Evolutionary conservation across 2,888 invertebrate species (phyloP).

Genomic region (Dioctria rufipes): DNA sequence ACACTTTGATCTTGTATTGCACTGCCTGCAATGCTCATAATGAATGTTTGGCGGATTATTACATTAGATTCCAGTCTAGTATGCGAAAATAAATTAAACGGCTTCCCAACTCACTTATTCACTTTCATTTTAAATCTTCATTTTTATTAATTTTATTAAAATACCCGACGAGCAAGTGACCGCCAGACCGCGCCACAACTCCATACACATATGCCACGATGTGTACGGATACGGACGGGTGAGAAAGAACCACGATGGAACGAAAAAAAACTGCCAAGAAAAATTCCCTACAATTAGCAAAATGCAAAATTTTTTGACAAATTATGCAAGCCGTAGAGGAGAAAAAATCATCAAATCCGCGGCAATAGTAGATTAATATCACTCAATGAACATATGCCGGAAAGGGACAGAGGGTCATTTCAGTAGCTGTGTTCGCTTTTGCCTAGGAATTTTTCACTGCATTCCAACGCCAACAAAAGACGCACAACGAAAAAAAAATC

Average conservation of each 20-base stretch:
- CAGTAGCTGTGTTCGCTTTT: conserved; percentile 17
- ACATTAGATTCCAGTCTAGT: conserved; percentile 13
- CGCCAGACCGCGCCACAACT: background rate
- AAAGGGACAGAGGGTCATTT: conserved; percentile 21
- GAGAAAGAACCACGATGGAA: background rate
- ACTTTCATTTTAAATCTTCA: conserved; percentile 34
- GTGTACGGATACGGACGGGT: background rate
- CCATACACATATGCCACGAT: background rate
- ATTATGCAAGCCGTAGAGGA: conserved; percentile 31
- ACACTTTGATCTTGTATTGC: background rate
- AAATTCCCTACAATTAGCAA: background rate
- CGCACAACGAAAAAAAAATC: conserved; percentile 16
- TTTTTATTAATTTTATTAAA: conserved; percentile 5
- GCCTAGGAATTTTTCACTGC: conserved; percentile 42
- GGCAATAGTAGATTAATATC: conserved; percentile 9
- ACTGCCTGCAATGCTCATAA: background rate
- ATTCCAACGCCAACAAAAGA: conserved; percentile 40
- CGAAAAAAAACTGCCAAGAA: conserved; percentile 14
- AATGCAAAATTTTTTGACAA: conserved; percentile 47
- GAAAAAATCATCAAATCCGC: conserved; percentile 8
- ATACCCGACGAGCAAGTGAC: conserved; percentile 1
- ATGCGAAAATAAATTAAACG: conserved; percentile 36
- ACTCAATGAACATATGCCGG: conserved; percentile 13
- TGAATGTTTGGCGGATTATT: conserved; percentile 29
- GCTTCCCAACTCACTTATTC: conserved; percentile 23